Evolutionary conservation across 2,797 vertebrate species (phyloP).

Genomic region (Enoplosus armatus): DNA sequence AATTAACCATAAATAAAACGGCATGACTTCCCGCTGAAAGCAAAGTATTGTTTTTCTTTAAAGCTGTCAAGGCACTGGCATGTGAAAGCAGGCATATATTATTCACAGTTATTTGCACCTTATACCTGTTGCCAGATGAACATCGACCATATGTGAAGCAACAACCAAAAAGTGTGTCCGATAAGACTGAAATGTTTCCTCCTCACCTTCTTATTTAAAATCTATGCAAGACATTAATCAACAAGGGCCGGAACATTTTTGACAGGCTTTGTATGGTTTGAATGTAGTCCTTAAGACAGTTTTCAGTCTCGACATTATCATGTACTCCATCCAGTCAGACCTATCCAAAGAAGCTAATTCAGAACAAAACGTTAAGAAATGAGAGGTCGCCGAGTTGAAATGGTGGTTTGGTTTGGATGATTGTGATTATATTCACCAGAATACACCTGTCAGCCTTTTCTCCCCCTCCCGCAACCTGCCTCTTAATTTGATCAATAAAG

Average conservation of each 20-base stretch:
- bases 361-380: slow-evolving; percentile 31
- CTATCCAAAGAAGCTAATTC: slow-evolving; percentile 1
- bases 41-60: slow-evolving; percentile 65
- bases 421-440: slow-evolving; percentile 55
- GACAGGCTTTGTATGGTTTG: not conserved
- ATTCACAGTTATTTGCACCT: slow-evolving; percentile 50
- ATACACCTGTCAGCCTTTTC: slow-evolving; percentile 45
- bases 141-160: slow-evolving; percentile 30
- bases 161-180: slow-evolving; percentile 13
- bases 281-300: not conserved
- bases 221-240: slow-evolving; percentile 16
- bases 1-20: slow-evolving; percentile 71
- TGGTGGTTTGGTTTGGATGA: slow-evolving; percentile 51
- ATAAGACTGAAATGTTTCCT: not conserved
- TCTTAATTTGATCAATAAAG: slow-evolving; percentile 81
- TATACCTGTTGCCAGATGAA: slow-evolving; percentile 56
- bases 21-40: slow-evolving; percentile 58
- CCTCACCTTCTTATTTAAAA: slow-evolving; percentile 22
- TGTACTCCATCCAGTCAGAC: not conserved
- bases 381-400: slow-evolving; percentile 20
- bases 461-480: slow-evolving; percentile 58
- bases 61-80: slow-evolving; percentile 44
- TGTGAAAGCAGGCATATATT: slow-evolving; percentile 38
- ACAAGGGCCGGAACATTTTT: not conserved
- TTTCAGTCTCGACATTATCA: not conserved